Percentiles rank a stretch among this genome's conserved stretches.
These are phyloP conservation scores for Subanguina moxae DNA, from an alignment of 1,140 invertebrate genomes.

Conservation along the genomic window DNA sequence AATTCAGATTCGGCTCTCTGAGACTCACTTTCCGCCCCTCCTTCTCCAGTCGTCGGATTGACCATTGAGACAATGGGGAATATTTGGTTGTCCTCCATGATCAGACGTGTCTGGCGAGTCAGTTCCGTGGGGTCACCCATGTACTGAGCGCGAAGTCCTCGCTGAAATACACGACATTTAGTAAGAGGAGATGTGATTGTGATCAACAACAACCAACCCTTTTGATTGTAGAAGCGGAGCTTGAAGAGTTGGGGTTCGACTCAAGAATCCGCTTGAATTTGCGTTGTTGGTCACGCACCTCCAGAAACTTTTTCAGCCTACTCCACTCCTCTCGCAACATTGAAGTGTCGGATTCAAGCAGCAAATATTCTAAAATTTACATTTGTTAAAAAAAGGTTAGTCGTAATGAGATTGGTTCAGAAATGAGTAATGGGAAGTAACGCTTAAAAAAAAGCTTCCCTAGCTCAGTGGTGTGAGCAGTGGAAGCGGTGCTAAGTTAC, in stretches of 20 bases:
- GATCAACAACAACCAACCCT: neutral
- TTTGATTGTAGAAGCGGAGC: neutral
- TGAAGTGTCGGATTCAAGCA: neutral
- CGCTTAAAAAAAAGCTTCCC: no score
- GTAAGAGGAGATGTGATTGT: no score
- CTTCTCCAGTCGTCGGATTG: neutral
- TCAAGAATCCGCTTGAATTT: constrained; percentile 1
- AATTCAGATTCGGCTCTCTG: neutral
- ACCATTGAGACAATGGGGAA: neutral
- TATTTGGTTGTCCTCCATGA: constrained; percentile 8
- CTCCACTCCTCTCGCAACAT: neutral
- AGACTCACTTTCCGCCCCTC: neutral
- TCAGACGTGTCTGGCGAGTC: neutral
- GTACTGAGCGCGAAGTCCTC: neutral
- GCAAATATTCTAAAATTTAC: neutral
- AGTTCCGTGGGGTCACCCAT: neutral
- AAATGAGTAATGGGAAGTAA: no score
- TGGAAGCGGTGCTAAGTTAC: no score
- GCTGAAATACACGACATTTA: neutral
- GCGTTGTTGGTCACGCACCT: neutral
- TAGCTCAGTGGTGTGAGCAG: no score
- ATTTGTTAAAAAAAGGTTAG: no score
- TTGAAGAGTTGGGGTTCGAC: neutral
- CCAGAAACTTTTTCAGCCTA: neutral
- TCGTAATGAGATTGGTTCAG: no score